Conservation (phyloP, 2,797 vertebrate species). For the Poecilia picta region DNA sequence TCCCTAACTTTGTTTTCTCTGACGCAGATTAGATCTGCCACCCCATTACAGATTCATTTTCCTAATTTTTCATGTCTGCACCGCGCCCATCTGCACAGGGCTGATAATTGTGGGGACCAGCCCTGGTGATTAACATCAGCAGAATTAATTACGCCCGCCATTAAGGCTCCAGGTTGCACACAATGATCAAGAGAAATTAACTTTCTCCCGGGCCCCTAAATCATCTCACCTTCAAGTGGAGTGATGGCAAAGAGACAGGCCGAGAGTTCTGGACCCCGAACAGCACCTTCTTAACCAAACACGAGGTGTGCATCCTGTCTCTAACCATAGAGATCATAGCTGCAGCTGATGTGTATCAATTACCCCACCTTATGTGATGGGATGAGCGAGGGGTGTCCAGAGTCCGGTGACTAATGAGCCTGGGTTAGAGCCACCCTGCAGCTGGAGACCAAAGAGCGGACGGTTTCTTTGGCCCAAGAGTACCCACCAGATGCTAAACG, state of each 20-base stretch:
- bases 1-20: conserved; percentile 99
- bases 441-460: conserved; percentile 63
- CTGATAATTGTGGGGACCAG: conserved; percentile 99
- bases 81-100: conserved; percentile 98
- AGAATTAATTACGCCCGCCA: conserved; percentile 99
- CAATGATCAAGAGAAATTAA: conserved; percentile 99
- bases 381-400: conserved; percentile 72
- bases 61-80: conserved; percentile 99
- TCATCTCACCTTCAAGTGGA: conserved; percentile 99
- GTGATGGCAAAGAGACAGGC: conserved; percentile 92
- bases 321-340: conserved; percentile 67
- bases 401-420: conserved; percentile 78
- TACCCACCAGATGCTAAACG: conserved; percentile 74
- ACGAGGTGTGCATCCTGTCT: conserved; percentile 68
- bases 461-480: conserved; percentile 68
- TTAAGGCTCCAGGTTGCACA: conserved; percentile 99
- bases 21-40: conserved; percentile 99
- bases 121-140: conserved; percentile 99
- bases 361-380: conserved; percentile 77
- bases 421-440: conserved; percentile 72
- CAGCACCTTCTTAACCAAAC: conserved; percentile 86
- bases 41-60: conserved; percentile 99
- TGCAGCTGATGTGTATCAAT: conserved; percentile 77
- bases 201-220: conserved; percentile 99
- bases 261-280: conserved; percentile 77